Evolutionary conservation across 1,140 invertebrate species (phyloP).

Genomic region (Habropoda laboriosa): DNA sequence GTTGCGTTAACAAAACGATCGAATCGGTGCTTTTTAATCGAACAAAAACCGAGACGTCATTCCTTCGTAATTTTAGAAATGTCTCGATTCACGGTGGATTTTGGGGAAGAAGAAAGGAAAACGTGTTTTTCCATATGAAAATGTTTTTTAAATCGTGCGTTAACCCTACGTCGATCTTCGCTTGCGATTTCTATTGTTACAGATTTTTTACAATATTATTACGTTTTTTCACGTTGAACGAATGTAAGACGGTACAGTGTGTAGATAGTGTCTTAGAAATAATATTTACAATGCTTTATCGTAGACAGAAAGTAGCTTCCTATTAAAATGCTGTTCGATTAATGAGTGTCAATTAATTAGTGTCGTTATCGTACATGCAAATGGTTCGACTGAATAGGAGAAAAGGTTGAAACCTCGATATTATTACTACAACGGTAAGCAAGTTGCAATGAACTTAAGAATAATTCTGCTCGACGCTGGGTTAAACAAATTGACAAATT

Average conservation of each 20-base stretch:
- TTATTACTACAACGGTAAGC: too few relatives aligned
- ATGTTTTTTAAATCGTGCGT: not conserved
- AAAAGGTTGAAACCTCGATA: not conserved
- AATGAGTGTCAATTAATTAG: constrained; percentile 7
- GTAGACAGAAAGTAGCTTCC: not conserved
- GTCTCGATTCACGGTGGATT: not conserved
- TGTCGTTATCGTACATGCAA: not conserved
- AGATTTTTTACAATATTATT: not conserved
- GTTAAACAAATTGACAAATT: not conserved
- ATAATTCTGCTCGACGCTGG: not conserved
- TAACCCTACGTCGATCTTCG: not conserved
- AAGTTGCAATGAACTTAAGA: not conserved
- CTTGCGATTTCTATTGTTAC: not conserved
- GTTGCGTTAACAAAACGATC: too few relatives aligned
- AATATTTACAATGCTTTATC: not conserved
- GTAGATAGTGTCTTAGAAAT: not conserved
- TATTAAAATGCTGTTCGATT: not conserved
- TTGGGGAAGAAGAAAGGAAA: not conserved
- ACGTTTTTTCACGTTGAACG: not conserved
- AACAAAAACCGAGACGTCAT: not conserved
- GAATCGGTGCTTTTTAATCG: not conserved
- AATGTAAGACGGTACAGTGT: too few relatives aligned
- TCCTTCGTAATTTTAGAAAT: not conserved
- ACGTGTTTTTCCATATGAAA: not conserved
- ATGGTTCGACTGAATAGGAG: not conserved